Percentiles rank a stretch among this genome's conserved stretches.
These are phyloP conservation scores for Acanthosepion esculentum DNA, from an alignment of 2,888 invertebrate species.

Conservation along the genomic window DNA sequence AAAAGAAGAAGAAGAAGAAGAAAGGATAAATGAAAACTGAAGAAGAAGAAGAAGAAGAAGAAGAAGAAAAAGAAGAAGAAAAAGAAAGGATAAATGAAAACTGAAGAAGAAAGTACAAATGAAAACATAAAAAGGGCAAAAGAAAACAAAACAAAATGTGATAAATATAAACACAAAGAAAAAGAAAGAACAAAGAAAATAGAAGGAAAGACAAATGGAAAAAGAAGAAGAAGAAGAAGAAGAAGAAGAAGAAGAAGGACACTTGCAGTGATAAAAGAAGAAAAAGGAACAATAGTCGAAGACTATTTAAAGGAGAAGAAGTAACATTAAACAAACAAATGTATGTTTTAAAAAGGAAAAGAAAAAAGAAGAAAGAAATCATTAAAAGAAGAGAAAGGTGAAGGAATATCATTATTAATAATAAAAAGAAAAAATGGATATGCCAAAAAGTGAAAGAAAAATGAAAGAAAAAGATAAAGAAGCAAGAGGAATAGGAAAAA, in stretches of 20 bases:
- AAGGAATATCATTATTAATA: too few relatives aligned
- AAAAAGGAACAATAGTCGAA: neutral
- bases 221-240: neutral
- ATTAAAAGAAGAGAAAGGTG: too few relatives aligned
- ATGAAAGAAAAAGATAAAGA: too few relatives aligned
- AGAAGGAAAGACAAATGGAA: neutral
- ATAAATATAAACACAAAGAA: too few relatives aligned
- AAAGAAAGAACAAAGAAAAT: neutral
- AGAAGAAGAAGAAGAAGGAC: neutral
- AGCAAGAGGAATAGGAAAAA: too few relatives aligned
- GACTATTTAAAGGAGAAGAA: neutral
- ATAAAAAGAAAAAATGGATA: too few relatives aligned
- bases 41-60: neutral
- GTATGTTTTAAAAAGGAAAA: too few relatives aligned
- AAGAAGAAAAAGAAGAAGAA: neutral
- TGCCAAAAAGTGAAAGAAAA: too few relatives aligned
- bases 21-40: neutral
- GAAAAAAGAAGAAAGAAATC: too few relatives aligned
- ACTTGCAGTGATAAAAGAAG: neutral
- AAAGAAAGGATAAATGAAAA: neutral
- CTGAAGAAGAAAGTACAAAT: neutral
- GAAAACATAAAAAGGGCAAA: neutral
- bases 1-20: neutral
- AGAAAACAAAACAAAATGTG: neutral
- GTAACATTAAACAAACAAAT: neutral